phyloP scores from a whole-genome alignment of 2,797 vertebrate genomes.

The Eutrigla gurnardus region DNA sequence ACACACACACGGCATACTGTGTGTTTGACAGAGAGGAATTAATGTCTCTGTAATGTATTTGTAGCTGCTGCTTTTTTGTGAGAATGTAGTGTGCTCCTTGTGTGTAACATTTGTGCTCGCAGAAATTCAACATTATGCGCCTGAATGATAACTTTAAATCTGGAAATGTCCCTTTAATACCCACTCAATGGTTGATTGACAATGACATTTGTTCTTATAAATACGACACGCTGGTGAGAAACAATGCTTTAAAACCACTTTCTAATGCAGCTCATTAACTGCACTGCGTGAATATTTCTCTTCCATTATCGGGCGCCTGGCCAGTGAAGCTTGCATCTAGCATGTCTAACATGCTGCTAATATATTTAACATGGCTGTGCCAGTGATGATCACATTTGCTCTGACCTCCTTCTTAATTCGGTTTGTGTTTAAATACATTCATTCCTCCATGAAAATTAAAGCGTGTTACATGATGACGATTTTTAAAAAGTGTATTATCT shows the following conservation, averaged over 20 bases:
- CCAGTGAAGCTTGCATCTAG: conserved; percentile 3
- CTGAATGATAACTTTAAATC: conserved; percentile 35
- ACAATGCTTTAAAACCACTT: conserved; percentile 26
- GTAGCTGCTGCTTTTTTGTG: background rate
- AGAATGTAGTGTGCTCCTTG: background rate
- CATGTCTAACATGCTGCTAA: conserved; percentile 7
- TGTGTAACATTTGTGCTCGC: background rate
- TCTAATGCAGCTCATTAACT: conserved; percentile 39
- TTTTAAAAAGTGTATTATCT: background rate
- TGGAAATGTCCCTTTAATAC: conserved; percentile 49
- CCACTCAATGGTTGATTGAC: conserved; percentile 38
- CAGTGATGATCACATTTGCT: no score
- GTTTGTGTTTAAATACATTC: conserved; percentile 3
- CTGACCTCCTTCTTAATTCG: background rate
- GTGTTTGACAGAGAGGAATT: background rate
- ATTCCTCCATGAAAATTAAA: background rate
- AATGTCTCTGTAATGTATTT: background rate
- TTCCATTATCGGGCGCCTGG: conserved; percentile 32
- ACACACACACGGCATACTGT: background rate
- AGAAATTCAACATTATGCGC: conserved; percentile 32
- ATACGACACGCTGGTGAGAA: conserved; percentile 30
- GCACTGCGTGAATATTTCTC: conserved; percentile 38
- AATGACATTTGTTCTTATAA: conserved; percentile 32
- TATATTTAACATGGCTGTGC: no score
- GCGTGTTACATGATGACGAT: background rate